Evolutionary conservation across 2,797 vertebrate species (phyloP), one percentile per base, ranked within the genome.

Genomic region (Morelia viridis): DNA sequence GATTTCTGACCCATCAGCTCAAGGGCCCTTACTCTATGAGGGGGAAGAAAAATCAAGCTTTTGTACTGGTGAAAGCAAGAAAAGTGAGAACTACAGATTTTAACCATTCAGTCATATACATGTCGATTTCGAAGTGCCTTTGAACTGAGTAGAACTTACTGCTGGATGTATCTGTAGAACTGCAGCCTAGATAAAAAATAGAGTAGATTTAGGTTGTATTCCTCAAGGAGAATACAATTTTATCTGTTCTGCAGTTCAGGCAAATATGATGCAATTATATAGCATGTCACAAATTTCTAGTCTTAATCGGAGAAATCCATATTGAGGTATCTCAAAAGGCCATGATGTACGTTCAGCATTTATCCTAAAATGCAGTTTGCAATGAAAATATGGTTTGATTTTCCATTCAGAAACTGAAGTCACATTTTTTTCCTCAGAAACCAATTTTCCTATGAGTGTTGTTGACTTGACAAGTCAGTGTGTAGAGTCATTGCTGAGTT

Each of bases 401-500:
- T 60, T 61, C 92, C n/a, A 62, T 96, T 95, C 65, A 93, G 94
- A 95, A 89, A 91, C 76, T 91, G 46, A 35, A 61, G 60, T 35
- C 61, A 26, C 4, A 61, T 65, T 90, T 62, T 62, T 95, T 90
- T 91, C 85, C 41, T 90, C 88, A 46, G 28, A 68, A 35, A 9
- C 15, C 13, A 89, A 46, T 22, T 93, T 94, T 90, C 89, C 91
- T 31, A 92, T 7, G 87, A n/a, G 31, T 90, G 22, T n/a, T 93
- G 28, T 92, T 58, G 89, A 85, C 9, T 92, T 58, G 89, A 85
- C 9, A 80, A 80, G 76, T 80, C 22, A 24, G 76, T 1, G 9
- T 80, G 76, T 11, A 46, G 76, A 80, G 35, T 24, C 35, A 46
- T 46, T 46, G 35, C 76, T 24, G 9, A 80, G 76, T 80, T 24